Evolutionary conservation across 2,888 invertebrate genomes (phyloP), one percentile per base, ranked within the genome.

Genomic region (Saturnia japonica): DNA sequence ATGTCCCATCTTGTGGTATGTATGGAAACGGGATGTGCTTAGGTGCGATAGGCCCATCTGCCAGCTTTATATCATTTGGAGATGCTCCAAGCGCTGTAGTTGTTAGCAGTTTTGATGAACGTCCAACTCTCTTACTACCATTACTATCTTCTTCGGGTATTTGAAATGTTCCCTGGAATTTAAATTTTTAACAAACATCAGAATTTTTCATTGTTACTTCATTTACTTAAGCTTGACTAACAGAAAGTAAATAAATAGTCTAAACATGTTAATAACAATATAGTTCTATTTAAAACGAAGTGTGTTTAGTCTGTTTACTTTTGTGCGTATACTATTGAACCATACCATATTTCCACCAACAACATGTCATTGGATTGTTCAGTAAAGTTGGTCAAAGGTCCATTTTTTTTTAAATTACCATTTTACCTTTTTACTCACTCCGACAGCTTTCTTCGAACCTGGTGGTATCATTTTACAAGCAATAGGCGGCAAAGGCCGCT

Each of bases 1-100:
- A 87, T 77, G 97, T 97, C 68, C 97, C 96, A 78, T 98, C 97
- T 43, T 96, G 95, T 0, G 97, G 96, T 67, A 97, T 95, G 70
- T 95, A 95, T 0, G 97, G 97, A 82, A 97, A 96, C 16, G 97
- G 97, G 78, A 97, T 96, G 82, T 97, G 97, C 85, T 97, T 97
- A 0, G 97, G 97, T 14, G 96, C 94, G 28, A 94, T 83, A 0
- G 95, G 94, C 8, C 86, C 87, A 0, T 93, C 93, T 2, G 83
- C 72, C 14, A 86, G 73, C 74, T 91, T 93, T 0, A 83, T 74
- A 1, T 90, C 90, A 28, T 85, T 62, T 12, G 76, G 66, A 16
- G 68, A 69, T 0, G 73, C 76, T 4, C 74, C 70, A 9, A 84
- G 72, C 1, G 83, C 68, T 1, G 85, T 77, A 2, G 82, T 71